Percentiles rank a stretch among this genome's conserved stretches.
These are phyloP conservation scores for Mohoua ochrocephala DNA, from an alignment of 2,113 vertebrate genomes.

Conservation along the genomic window DNA sequence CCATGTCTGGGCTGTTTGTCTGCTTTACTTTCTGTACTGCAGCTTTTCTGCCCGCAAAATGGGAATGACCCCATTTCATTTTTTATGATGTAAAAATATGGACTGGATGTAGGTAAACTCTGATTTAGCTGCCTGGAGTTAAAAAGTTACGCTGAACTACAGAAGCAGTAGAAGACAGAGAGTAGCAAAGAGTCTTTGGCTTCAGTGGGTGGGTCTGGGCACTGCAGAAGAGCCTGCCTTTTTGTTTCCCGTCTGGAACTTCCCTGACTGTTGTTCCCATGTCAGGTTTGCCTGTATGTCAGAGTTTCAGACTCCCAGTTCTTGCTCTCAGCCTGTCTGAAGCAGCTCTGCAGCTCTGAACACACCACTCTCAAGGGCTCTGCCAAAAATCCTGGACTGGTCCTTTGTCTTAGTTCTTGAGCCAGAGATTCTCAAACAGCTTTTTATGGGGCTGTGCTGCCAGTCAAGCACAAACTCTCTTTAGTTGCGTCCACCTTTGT, in stretches of 20 bases:
- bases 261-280: not conserved
- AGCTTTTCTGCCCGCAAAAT: not conserved
- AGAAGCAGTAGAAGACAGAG: not conserved
- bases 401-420: not conserved
- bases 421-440: not conserved
- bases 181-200: not conserved
- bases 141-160: not conserved
- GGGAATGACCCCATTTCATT: rapidly evolving
- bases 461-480: not conserved
- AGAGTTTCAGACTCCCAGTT: not conserved
- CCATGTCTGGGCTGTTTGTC: not conserved
- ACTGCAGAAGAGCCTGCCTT: not conserved
- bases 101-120: not conserved
- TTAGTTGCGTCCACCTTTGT: not conserved
- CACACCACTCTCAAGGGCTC: too few relatives aligned
- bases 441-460: not conserved
- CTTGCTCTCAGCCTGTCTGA: not conserved
- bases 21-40: not conserved
- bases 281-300: not conserved
- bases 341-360: not conserved
- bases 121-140: not conserved
- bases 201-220: not conserved
- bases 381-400: not conserved
- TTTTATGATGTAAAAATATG: not conserved
- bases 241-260: not conserved